Conservation (phyloP, 2,797 vertebrate genomes). For the Hemibagrus guttatus region DNA sequence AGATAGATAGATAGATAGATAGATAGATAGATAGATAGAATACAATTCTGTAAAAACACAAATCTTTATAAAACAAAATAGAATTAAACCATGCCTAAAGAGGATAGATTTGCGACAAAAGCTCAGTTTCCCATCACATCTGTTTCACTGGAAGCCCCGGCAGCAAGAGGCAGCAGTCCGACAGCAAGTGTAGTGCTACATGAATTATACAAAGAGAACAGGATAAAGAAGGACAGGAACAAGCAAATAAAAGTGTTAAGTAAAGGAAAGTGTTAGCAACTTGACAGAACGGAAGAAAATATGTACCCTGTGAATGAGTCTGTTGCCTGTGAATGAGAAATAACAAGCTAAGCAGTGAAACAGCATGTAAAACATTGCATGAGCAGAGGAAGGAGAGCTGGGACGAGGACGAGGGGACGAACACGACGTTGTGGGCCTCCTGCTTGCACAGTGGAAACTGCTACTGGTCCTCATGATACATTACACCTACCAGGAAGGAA, state of each 20-base stretch:
- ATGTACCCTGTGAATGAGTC: slow-evolving; percentile 4
- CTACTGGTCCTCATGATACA: neutral
- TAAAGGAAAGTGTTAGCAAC: slow-evolving; percentile 22
- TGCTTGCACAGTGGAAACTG: neutral
- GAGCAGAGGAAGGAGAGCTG: slow-evolving; percentile 18
- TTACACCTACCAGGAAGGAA: neutral
- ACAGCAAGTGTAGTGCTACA: slow-evolving; percentile 19
- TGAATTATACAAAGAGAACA: slow-evolving; percentile 21
- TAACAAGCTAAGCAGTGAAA: slow-evolving; percentile 34
- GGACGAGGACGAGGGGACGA: neutral
- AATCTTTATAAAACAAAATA: neutral
- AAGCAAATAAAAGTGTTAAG: slow-evolving; percentile 21
- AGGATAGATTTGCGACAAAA: neutral
- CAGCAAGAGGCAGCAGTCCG: slow-evolving; percentile 37
- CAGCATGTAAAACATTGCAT: slow-evolving; percentile 27
- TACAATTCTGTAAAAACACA: neutral
- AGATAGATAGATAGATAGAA: neutral
- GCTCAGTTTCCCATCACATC: neutral
- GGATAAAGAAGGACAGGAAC: slow-evolving; percentile 31
- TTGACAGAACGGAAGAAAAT: slow-evolving; percentile 21
- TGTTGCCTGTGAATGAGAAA: slow-evolving; percentile 10
- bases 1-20: too few relatives aligned
- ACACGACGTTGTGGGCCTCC: neutral
- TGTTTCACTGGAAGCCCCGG: neutral
- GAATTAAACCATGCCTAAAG: neutral